Percentiles rank a stretch among this genome's conserved stretches.
Evolutionary conservation across 2,888 invertebrate genomes (phyloP).

Genomic region (Drosophila rellima): DNA sequence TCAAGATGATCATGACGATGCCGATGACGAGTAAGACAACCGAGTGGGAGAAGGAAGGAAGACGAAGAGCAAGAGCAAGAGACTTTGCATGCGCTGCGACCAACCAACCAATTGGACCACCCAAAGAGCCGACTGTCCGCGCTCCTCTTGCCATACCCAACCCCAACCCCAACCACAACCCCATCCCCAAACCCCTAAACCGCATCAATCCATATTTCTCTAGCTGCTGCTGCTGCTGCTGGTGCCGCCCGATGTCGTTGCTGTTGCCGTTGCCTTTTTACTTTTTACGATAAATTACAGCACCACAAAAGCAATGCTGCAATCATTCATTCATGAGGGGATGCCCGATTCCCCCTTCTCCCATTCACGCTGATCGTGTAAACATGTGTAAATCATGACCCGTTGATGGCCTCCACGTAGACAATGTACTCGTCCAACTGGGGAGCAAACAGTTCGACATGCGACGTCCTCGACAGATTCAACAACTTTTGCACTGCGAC

Average conservation of each 20-base stretch:
- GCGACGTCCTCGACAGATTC: conserved; percentile 48
- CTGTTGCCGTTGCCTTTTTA: conserved; percentile 51
- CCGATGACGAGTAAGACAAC: conserved; percentile 52
- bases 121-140: conserved; percentile 56
- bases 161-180: neutral
- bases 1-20: conserved; percentile 36
- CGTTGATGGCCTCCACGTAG: conserved; percentile 72
- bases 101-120: conserved; percentile 64
- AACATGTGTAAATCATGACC: conserved; percentile 84
- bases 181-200: conserved; percentile 50
- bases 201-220: conserved; percentile 77
- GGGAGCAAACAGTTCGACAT: conserved; percentile 46
- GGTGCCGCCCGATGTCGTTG: conserved; percentile 16
- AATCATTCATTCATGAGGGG: conserved; percentile 71
- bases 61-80: conserved; percentile 34
- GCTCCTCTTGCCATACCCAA: conserved; percentile 16
- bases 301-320: conserved; percentile 58
- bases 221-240: conserved; percentile 44
- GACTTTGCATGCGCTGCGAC: conserved; percentile 60
- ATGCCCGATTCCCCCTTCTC: conserved; percentile 16
- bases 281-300: conserved; percentile 75
- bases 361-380: conserved; percentile 60
- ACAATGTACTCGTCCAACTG: neutral
- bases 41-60: conserved; percentile 26
- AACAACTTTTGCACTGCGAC: conserved; percentile 73